Evolutionary conservation across 2,888 invertebrate genomes (phyloP).

Genomic region (Trachelus stipa): DNA sequence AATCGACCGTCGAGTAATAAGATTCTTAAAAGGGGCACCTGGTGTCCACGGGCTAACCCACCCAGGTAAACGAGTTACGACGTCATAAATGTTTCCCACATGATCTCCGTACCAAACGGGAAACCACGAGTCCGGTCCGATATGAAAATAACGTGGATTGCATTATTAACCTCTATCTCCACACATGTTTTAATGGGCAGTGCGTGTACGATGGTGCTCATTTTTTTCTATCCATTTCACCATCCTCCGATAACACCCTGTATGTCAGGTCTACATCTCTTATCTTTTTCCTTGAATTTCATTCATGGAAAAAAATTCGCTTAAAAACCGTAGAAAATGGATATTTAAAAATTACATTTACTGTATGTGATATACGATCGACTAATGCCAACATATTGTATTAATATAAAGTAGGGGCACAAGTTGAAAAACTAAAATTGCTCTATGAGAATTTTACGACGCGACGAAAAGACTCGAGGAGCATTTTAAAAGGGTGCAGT

Average conservation of each 20-base stretch:
- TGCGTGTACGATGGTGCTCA: conserved; percentile 7
- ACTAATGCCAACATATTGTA: too few relatives aligned
- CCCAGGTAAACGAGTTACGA: conserved; percentile 45
- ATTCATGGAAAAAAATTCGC: neutral
- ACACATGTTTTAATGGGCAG: conserved; percentile 20
- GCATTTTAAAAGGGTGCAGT: conserved; percentile 8
- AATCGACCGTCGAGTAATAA: conserved; percentile 32
- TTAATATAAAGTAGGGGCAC: too few relatives aligned
- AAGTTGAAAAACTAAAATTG: neutral
- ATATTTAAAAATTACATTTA: neutral
- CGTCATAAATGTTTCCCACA: conserved; percentile 47
- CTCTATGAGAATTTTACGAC: neutral
- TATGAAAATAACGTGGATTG: conserved; percentile 36
- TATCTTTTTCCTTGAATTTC: neutral
- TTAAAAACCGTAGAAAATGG: neutral
- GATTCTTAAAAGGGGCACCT: conserved; percentile 34
- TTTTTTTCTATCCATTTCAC: neutral
- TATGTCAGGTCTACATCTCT: neutral
- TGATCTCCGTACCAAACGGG: conserved; percentile 32
- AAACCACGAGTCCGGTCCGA: conserved; percentile 16
- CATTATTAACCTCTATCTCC: conserved; percentile 34
- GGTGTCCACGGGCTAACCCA: conserved; percentile 24
- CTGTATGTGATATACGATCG: too few relatives aligned
- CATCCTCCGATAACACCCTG: neutral
- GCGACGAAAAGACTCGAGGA: neutral